phyloP scores from a whole-genome alignment of 2,797 vertebrate species.

The Eulemur albifrons region DNA sequence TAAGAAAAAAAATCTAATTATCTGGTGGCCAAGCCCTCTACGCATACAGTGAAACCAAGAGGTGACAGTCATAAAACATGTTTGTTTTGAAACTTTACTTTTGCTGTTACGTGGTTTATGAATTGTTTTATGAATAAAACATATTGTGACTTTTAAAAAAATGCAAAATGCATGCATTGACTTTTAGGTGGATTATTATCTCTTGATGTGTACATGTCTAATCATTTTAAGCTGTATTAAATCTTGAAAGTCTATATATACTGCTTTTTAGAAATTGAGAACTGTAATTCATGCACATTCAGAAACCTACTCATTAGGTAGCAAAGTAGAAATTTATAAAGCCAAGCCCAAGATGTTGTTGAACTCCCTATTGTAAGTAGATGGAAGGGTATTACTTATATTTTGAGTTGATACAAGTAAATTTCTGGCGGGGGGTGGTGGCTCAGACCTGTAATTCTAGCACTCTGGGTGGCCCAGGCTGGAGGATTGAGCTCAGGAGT shows the following conservation, averaged over 20 bases:
- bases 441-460: too few species aligned
- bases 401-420: neutral
- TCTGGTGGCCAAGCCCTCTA: neutral
- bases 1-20: neutral
- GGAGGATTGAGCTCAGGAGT: too few species aligned
- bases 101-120: neutral
- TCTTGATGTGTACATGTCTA: neutral
- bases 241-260: neutral
- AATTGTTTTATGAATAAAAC: constrained; percentile 23
- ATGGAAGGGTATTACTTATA: neutral
- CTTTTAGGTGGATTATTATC: neutral
- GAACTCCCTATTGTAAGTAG: neutral
- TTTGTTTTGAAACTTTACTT: constrained; percentile 7
- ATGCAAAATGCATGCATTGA: neutral
- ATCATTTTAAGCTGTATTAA: constrained; percentile 37
- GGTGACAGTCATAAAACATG: neutral
- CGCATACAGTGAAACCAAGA: neutral
- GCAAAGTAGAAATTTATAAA: neutral
- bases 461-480: too few species aligned
- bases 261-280: neutral
- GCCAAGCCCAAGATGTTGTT: neutral
- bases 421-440: neutral
- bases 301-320: neutral
- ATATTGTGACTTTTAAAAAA: neutral
- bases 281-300: neutral